Base-by-base conservation (phyloP, 2,888 invertebrate genomes). In the Eilema griseolum region DNA sequence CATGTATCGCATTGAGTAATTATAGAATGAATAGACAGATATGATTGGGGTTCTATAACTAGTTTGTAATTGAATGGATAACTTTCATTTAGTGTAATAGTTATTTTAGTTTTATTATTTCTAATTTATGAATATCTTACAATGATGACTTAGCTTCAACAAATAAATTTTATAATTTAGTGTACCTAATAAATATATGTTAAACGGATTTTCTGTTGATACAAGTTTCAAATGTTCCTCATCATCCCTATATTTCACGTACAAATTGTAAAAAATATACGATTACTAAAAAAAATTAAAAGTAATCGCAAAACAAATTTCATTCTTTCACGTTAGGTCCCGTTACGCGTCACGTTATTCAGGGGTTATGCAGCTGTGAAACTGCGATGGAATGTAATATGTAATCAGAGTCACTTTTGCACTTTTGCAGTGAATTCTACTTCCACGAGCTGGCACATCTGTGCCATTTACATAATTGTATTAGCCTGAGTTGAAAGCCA, bases 381-480 rank as follows among this genome's bases (percentile, higher is more conserved):
- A 59, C 33, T 52, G 64, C 61, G 72, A 70, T 70, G 72, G 56
- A 81, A 72, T 69, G 62, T 67, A 72, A 81, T 73, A 73, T 73
- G n/a, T 69, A 69, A 70, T 71, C 61, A 69, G 68, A 68, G 67
- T 72, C 65, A 71, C 59, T 70, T 81, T 74, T 74, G 67, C 46
- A 67, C 69, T 81, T 65, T 67, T n/a, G n/a, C 41, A 60, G 57
- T 60, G 28, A 71, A 68, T 33, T 66, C 61, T 65, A 41, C 61
- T 41, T 65, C 56, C 80, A 75, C 75, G 77, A 79, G 79, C 76
- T 78, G 73, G 74, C 74, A 79, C 69, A 73, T 73, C 64, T 72
- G 46, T 46, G 61, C 28, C 67, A 84, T 86, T 84, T 84, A 78
- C 83, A 86, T 86, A 85, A 86, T 83, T 80, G 69, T 80, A 82